These are phyloP conservation scores for Lepidothrix coronata DNA, from an alignment of 2,113 vertebrate genomes.

Conservation along the genomic window DNA sequence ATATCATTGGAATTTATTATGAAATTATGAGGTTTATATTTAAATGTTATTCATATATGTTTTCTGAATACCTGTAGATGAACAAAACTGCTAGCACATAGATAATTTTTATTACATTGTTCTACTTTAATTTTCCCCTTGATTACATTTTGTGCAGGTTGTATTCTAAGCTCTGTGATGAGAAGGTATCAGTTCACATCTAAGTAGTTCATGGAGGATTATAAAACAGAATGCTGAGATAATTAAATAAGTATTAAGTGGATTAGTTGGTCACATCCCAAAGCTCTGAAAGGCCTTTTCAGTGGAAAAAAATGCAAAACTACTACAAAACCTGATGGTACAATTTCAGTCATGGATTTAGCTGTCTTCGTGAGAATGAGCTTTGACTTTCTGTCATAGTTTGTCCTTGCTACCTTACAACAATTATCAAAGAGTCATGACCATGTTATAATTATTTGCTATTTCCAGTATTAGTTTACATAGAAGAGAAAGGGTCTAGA, in stretches of 20 bases:
- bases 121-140: conserved; percentile 45
- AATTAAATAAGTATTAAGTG: conserved; percentile 50
- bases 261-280: conserved; percentile 31
- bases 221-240: conserved; percentile 16
- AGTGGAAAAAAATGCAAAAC: conserved; percentile 11
- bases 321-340: neutral
- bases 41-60: neutral
- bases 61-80: neutral
- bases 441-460: neutral
- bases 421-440: neutral
- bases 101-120: neutral
- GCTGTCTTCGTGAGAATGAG: neutral
- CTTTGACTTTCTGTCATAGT: neutral
- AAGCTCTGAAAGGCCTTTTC: neutral
- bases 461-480: neutral
- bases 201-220: conserved; percentile 35
- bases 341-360: neutral
- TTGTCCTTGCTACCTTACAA: neutral
- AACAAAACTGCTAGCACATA: neutral
- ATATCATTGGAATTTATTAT: neutral
- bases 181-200: conserved; percentile 22
- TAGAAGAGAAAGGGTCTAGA: neutral
- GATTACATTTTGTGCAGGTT: conserved; percentile 37
- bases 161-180: conserved; percentile 15
- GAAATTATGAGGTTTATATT: neutral